phyloP scores from a whole-genome alignment of 2,113 vertebrate species.

The Sapajus apella region DNA sequence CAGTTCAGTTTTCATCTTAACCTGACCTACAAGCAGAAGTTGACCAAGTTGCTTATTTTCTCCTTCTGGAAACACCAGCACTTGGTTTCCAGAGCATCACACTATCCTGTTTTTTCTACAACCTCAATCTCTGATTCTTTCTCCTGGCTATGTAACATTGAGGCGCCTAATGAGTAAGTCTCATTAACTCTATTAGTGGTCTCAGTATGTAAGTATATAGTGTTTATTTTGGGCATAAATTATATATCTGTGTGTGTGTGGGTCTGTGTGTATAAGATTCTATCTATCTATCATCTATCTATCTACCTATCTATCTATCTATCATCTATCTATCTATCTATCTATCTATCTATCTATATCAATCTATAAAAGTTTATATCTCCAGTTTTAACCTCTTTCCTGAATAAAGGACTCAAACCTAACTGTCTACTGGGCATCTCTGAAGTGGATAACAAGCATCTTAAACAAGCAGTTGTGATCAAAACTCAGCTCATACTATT shows the following conservation, averaged over 20 bases:
- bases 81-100: not conserved
- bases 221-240: not conserved
- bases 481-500: not conserved
- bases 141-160: not conserved
- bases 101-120: not conserved
- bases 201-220: not conserved
- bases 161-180: not conserved
- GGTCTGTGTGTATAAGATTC: no score
- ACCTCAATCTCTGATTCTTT: not conserved
- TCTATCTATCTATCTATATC: no score
- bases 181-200: not conserved
- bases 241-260: no score
- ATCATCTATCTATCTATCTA: no score
- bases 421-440: not conserved
- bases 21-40: not conserved
- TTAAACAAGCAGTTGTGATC: not conserved
- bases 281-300: no score
- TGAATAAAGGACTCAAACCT: not conserved
- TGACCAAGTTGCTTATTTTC: not conserved
- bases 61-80: not conserved
- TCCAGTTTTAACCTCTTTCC: not conserved
- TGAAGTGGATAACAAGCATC: not conserved
- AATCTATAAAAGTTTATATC: not conserved
- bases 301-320: no score
- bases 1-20: not conserved